phyloP scores from a whole-genome alignment of 1,140 invertebrate genomes.

The Platyscapa corneri region DNA sequence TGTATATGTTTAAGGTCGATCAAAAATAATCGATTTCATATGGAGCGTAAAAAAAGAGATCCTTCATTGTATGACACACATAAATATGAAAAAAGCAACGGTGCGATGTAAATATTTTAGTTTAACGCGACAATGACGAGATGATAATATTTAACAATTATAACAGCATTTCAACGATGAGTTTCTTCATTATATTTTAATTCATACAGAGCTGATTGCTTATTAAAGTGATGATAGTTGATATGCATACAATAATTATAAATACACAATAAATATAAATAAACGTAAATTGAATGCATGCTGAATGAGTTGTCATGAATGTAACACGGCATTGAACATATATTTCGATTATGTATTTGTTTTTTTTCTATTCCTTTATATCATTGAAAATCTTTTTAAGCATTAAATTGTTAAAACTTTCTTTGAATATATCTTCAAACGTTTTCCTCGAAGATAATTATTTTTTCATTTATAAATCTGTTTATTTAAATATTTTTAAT shows the following conservation, averaged over 20 bases:
- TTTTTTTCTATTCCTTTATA: not conserved
- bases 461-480: not conserved
- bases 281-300: not conserved
- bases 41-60: slow-evolving; percentile 2
- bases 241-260: slow-evolving; percentile 27
- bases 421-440: not conserved
- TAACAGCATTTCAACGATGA: slow-evolving; percentile 59
- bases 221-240: not conserved
- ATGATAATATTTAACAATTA: slow-evolving; percentile 53
- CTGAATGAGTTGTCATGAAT: not conserved
- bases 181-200: slow-evolving; percentile 31
- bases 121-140: slow-evolving; percentile 54
- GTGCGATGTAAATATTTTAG: slow-evolving; percentile 31
- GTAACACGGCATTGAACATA: not conserved
- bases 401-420: not conserved
- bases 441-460: not conserved
- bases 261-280: slow-evolving; percentile 30
- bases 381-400: not conserved
- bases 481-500: not conserved
- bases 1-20: too few species aligned
- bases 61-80: slow-evolving; percentile 21
- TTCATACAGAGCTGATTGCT: slow-evolving; percentile 5
- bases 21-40: not conserved
- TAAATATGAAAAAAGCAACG: slow-evolving; percentile 45
- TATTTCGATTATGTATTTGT: slow-evolving; percentile 10